Base-by-base conservation (phyloP, 1,140 invertebrate genomes). In the Alviniconcha marisindica region DNA sequence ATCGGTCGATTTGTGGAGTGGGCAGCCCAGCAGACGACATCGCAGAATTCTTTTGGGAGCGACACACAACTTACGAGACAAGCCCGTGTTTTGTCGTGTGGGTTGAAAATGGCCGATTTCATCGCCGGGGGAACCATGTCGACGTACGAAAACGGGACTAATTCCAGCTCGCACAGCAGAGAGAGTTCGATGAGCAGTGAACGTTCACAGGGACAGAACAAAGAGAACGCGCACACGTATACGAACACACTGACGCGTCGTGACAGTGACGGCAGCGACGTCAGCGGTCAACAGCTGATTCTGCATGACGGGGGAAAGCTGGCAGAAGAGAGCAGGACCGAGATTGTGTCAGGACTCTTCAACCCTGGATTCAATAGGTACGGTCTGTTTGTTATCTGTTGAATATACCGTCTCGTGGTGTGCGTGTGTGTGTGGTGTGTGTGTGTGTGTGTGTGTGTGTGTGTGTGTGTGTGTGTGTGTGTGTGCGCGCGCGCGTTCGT, bases 231-330 rank as follows among this genome's bases (percentile, higher is more conserved):
- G 51, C 21, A 63, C 33, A n/a, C 44, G 44, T n/a, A 14, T 18
- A 74, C 71, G 71, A 74, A 74, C 71, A 36, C 71, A 42, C 71
- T 74, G 71, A 42, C 71, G 24, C 18, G 51, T 10, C 77, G 36
- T 14, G 77, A 40, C 15, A 79, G 77, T 24, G 54, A 79, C 24
- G 33, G 5, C 10, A 56, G 77, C 31, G 69, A 80, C 14, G 38
- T 80, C 31, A 73, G 69, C 51, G 40, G 48, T 15, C 21, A n/a
- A 33, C 69, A 79, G 77, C 71, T 84, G 77, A 80, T 84, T 44
- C 69, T 84, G n/a, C 44, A 36, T 21, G 83, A 81, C 21, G 83
- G 83, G 18, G 69, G 48, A n/a, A n/a, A 60, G 7, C 51, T 84
- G 21, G 38, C 0, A 3, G 71, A 79, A 10, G 83, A 84, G 54